These are phyloP conservation scores for Crotalus helleri DNA, from an alignment of 2,113 vertebrate species.

Conservation along the genomic window DNA sequence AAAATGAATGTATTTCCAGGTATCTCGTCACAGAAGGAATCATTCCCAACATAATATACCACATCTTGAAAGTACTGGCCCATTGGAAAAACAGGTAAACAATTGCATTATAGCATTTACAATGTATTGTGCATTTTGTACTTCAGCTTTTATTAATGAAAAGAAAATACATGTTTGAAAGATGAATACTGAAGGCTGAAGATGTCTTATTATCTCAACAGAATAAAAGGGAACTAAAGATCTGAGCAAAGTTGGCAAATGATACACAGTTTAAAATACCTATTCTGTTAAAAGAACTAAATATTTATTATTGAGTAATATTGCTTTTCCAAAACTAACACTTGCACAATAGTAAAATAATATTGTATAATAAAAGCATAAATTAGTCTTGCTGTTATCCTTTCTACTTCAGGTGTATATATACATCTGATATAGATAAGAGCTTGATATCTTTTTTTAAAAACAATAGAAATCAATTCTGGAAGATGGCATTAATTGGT, in stretches of 20 bases:
- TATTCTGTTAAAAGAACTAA: not conserved
- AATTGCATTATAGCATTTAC: slow-evolving; percentile 16
- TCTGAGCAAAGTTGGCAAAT: slow-evolving; percentile 9
- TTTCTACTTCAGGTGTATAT: not conserved
- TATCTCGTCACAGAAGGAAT: slow-evolving; percentile 86
- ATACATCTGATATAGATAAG: not conserved
- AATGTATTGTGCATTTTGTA: slow-evolving; percentile 15
- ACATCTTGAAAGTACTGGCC: slow-evolving; percentile 53
- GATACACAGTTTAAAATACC: slow-evolving; percentile 13
- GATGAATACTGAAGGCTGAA: not conserved
- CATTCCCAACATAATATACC: slow-evolving; percentile 84
- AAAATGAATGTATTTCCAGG: slow-evolving; percentile 63
- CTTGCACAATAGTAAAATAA: not conserved
- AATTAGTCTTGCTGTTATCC: not conserved
- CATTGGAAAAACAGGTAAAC: slow-evolving; percentile 70
- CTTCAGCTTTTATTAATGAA: slow-evolving; percentile 23
- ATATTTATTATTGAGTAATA: not conserved
- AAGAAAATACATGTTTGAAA: slow-evolving; percentile 6
- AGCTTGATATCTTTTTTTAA: not conserved
- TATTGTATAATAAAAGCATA: not conserved
- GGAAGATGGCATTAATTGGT: not conserved
- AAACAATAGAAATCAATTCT: not conserved
- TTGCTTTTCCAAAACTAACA: not conserved
- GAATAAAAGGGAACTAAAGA: not conserved
- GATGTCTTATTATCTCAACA: slow-evolving; percentile 23